These are phyloP conservation scores for Ctenochaetus hawaiiensis DNA, from an alignment of 2,797 vertebrate species.

Conservation along the genomic window DNA sequence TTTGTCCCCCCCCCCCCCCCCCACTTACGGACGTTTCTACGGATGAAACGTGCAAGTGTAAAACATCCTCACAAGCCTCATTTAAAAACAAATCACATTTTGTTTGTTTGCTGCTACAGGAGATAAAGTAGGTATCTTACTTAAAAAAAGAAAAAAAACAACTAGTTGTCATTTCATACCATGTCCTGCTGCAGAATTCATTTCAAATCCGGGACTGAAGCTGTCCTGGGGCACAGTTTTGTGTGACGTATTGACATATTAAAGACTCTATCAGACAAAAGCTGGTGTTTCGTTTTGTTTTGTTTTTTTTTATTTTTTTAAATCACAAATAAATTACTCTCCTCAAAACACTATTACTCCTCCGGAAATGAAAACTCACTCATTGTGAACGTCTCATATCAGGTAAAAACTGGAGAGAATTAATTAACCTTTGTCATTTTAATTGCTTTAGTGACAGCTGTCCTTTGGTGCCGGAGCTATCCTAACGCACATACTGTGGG, in stretches of 20 bases:
- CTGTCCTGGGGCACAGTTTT: slow-evolving; percentile 64
- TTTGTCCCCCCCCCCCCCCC: too few species aligned
- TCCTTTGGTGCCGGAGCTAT: slow-evolving; percentile 80
- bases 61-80: slow-evolving; percentile 32
- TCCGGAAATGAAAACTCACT: slow-evolving; percentile 80
- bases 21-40: slow-evolving; percentile 26
- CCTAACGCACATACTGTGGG: slow-evolving; percentile 78
- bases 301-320: slow-evolving; percentile 10
- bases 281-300: slow-evolving; percentile 33
- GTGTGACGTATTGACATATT: slow-evolving; percentile 76
- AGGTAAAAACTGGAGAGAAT: slow-evolving; percentile 83
- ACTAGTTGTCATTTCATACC: slow-evolving; percentile 67
- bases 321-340: slow-evolving; percentile 80
- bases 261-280: slow-evolving; percentile 76
- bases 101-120: slow-evolving; percentile 17
- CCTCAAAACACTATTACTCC: slow-evolving; percentile 80
- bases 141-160: slow-evolving; percentile 12
- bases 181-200: slow-evolving; percentile 65
- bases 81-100: slow-evolving; percentile 59
- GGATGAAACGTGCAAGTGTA: slow-evolving; percentile 32
- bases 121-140: slow-evolving; percentile 36
- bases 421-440: slow-evolving; percentile 88
- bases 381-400: slow-evolving; percentile 81
- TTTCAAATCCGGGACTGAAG: slow-evolving; percentile 60
- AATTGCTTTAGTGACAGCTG: slow-evolving; percentile 86